phyloP scores from a whole-genome alignment of 2,797 vertebrate species.

The Sebastes minor region DNA sequence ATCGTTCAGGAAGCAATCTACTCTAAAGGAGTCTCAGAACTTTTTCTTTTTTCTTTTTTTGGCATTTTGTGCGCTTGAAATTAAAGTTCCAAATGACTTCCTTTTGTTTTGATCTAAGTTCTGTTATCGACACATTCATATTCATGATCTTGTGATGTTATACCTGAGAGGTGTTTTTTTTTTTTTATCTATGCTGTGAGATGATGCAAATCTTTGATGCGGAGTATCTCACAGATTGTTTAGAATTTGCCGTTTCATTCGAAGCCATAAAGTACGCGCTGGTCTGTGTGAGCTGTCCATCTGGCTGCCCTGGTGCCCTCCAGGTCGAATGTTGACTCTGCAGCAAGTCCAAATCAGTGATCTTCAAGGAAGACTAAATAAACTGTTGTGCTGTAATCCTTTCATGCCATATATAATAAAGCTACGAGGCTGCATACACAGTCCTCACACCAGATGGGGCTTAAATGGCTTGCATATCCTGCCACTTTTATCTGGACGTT shows the following conservation, averaged over 20 bases:
- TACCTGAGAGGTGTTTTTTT: background rate
- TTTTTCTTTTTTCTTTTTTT: background rate
- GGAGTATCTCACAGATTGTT: background rate
- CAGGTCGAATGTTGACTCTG: slow-evolving; percentile 52
- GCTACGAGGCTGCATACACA: slow-evolving; percentile 39
- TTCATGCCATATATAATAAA: slow-evolving; percentile 62
- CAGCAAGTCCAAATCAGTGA: slow-evolving; percentile 51
- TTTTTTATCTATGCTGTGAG: background rate
- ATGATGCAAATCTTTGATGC: background rate
- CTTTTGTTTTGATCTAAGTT: slow-evolving; percentile 28
- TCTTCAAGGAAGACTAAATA: slow-evolving; percentile 52
- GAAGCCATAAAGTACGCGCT: background rate
- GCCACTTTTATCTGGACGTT: slow-evolving; percentile 66
- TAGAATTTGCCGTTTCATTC: background rate
- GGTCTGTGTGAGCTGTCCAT: slow-evolving; percentile 36
- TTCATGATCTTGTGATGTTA: slow-evolving; percentile 16
- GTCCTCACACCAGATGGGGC: slow-evolving; percentile 59
- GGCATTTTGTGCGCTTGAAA: slow-evolving; percentile 21
- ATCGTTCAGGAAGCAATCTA: slow-evolving; percentile 37
- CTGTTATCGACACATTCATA: slow-evolving; percentile 30
- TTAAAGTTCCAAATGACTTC: slow-evolving; percentile 53
- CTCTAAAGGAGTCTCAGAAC: background rate
- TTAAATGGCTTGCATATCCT: slow-evolving; percentile 61
- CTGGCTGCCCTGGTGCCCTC: slow-evolving; percentile 31
- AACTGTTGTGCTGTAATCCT: slow-evolving; percentile 47